Evolutionary conservation across 2,113 vertebrate species (phyloP), one percentile per base, ranked within the genome.

Genomic region (Galbula dea): DNA sequence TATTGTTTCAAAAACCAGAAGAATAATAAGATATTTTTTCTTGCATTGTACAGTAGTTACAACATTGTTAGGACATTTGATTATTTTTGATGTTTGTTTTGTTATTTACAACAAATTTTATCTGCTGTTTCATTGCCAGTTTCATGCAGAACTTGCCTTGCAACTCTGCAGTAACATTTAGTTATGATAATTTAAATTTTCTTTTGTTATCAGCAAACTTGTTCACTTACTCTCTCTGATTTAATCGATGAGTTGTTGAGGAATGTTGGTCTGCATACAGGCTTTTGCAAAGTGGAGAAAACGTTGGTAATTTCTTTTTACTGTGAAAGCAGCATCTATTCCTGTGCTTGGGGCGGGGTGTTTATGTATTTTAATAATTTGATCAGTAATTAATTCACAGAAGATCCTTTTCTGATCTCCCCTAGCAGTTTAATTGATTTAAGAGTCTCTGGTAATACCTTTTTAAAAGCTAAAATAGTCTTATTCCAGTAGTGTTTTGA

Each of bases 191-290:
- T 69, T 86, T 63, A 10, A 0, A 55, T 2, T 21, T 48, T 59
- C 24, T 75, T 68, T 63, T 62, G 3, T 74, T 30, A 30, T 45
- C 32, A 41, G 29, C 6, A 29, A 55, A 59, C 29, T 62, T 76
- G 12, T 59, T 89, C 32, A 41, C 15, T 15, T 9, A 9, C 8
- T 62, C 3, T n/a, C 65, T 34, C 61, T 82, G n/a, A 49, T 82
- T 48, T 91, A n/a, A 39, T 91, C 2, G 10, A 82, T 49, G 14
- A 49, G 15, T 57, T 76, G n/a, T 26, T 91, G 39, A 82, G 51
- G 26, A 57, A 9, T 0, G 0, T 43, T 49, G 5, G 10, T 51
- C 9, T 51, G 24, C 46, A 9, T 57, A 18, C 0, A 3, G 6
- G 24, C 67, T 75, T 16, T 9, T 2, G 65, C 43, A 30, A 86